Evolutionary conservation across 2,113 vertebrate species (phyloP).

Genomic region (Rutilus rutilus): DNA sequence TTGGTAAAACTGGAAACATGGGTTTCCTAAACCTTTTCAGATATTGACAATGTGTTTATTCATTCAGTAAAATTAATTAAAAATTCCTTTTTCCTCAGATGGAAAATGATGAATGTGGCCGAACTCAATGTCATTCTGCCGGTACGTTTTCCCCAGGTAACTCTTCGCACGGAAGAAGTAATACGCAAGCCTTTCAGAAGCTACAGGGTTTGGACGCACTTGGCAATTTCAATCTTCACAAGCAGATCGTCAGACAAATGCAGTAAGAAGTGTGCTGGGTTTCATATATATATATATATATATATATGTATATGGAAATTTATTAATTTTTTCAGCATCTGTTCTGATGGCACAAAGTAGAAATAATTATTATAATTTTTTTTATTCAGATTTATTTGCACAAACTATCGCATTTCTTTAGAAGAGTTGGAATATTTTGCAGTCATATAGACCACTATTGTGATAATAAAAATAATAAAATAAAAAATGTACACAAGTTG

Average conservation of each 20-base stretch:
- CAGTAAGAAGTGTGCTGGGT: not conserved
- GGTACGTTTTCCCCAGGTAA: not conserved
- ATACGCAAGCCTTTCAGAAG: constrained; percentile 33
- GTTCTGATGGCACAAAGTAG: not conserved
- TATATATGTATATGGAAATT: too few relatives aligned
- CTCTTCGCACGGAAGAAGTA: not conserved
- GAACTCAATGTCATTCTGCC: not conserved
- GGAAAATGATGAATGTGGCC: not conserved
- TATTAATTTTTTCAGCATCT: not conserved
- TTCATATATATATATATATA: not conserved
- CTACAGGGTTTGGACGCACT: constrained; percentile 33
- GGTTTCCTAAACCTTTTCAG: not conserved
- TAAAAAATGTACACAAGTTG: not conserved
- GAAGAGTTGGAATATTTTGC: not conserved
- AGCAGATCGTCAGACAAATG: constrained; percentile 35
- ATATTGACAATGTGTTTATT: not conserved
- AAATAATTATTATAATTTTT: not conserved
- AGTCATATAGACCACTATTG: not conserved
- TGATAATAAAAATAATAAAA: not conserved
- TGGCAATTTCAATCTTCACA: constrained; percentile 11
- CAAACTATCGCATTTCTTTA: not conserved
- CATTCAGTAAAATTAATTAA: not conserved
- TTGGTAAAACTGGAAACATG: not conserved
- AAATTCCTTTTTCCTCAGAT: not conserved
- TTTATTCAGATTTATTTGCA: not conserved